These are phyloP conservation scores for Panulirus ornatus DNA, from an alignment of 1,140 invertebrate species.

Conservation along the genomic window DNA sequence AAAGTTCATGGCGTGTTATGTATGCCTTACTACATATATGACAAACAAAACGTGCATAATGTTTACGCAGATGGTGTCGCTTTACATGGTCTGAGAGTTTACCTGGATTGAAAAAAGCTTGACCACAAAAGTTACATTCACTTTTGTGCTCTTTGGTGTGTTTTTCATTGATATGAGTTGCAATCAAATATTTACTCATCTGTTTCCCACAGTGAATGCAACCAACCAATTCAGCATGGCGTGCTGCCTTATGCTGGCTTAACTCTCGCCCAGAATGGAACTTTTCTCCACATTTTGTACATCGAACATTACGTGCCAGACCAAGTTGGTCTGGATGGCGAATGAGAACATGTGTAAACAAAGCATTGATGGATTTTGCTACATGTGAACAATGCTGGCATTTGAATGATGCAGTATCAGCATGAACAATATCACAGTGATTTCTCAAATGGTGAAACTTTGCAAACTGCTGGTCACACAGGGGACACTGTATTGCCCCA, in stretches of 20 bases:
- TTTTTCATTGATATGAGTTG: constrained; percentile 63
- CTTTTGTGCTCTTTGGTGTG: constrained; percentile 56
- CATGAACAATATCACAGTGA: constrained; percentile 59
- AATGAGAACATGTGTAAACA: constrained; percentile 59
- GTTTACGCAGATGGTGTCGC: constrained; percentile 54
- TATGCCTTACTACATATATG: constrained; percentile 51
- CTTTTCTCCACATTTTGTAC: constrained; percentile 65
- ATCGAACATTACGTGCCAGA: constrained; percentile 50
- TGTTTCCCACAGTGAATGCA: constrained; percentile 57
- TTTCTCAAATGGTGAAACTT: constrained; percentile 57
- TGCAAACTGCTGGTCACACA: constrained; percentile 63
- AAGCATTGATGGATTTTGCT: constrained; percentile 59
- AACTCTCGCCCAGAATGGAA: constrained; percentile 63
- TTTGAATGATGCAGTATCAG: constrained; percentile 23
- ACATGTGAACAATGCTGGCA: constrained; percentile 55
- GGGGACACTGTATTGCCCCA: constrained; percentile 52
- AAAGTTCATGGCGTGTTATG: constrained; percentile 51
- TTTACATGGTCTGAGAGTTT: constrained; percentile 57
- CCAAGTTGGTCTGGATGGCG: constrained; percentile 61
- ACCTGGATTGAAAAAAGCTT: constrained; percentile 47
- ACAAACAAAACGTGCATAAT: constrained; percentile 52
- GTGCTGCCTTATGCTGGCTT: constrained; percentile 41
- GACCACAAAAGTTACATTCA: constrained; percentile 45
- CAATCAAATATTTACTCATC: constrained; percentile 49
- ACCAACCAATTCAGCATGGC: constrained; percentile 49